Conservation (phyloP, 2,113 vertebrate genomes). For the Melanerpes aurifrons region DNA sequence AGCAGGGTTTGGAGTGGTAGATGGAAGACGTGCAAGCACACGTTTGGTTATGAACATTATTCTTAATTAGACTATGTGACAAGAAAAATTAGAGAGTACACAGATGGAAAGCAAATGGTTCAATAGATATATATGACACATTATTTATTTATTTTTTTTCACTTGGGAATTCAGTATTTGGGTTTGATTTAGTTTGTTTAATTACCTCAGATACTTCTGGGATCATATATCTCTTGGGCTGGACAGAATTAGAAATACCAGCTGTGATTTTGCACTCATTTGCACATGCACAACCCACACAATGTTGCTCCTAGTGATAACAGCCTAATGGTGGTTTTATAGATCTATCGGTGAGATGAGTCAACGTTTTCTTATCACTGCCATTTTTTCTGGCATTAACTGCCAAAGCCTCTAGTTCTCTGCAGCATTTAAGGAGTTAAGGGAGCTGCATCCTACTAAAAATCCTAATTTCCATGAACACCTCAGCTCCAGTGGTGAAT, state of each 20-base stretch:
- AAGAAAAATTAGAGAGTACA: background rate
- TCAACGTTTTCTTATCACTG: background rate
- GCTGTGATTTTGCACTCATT: slow-evolving; percentile 27
- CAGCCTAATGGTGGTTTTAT: background rate
- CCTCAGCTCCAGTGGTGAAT: background rate
- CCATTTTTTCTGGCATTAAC: background rate
- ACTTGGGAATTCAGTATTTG: slow-evolving; percentile 29
- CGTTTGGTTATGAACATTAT: background rate
- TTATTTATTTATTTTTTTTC: background rate
- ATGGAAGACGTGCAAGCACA: background rate
- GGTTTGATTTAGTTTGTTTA: slow-evolving; percentile 2
- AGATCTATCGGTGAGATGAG: background rate
- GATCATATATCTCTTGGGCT: background rate
- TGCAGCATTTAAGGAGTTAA: background rate
- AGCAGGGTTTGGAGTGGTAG: background rate
- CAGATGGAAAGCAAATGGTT: slow-evolving; percentile 27
- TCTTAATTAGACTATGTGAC: slow-evolving; percentile 6
- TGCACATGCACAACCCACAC: slow-evolving; percentile 27
- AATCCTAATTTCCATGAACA: background rate
- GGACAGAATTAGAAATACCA: slow-evolving; percentile 31
- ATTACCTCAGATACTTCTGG: slow-evolving; percentile 13
- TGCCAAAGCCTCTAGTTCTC: background rate
- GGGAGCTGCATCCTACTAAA: background rate
- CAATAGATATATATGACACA: background rate
- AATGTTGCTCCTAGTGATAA: slow-evolving; percentile 6